phyloP scores from a whole-genome alignment of 2,113 vertebrate species.

The Lagenorhynchus albirostris region DNA sequence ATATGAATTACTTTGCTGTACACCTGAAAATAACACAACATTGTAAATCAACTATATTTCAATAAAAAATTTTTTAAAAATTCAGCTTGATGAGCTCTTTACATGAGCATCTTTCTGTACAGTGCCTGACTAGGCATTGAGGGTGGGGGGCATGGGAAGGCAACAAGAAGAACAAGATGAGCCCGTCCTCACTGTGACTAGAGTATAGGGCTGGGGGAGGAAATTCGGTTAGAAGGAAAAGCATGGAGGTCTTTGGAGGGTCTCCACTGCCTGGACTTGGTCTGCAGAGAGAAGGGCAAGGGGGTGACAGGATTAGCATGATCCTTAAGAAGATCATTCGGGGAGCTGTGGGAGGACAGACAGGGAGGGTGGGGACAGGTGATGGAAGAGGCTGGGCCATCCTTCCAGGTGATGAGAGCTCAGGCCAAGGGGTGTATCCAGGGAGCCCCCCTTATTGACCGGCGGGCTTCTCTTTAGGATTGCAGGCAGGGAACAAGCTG shows the following conservation, averaged over 20 bases:
- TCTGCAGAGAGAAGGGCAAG: not conserved
- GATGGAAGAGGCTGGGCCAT: not conserved
- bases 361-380: not conserved
- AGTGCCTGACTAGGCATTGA: not conserved
- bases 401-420: not conserved
- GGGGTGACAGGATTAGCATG: fast-evolving
- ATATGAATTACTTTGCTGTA: not conserved
- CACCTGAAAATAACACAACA: not conserved
- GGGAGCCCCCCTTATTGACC: not conserved
- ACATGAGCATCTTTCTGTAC: fast-evolving
- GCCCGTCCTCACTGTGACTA: not conserved
- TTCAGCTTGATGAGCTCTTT: not conserved
- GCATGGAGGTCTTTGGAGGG: not conserved
- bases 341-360: not conserved
- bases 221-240: not conserved
- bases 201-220: not conserved
- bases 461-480: not conserved
- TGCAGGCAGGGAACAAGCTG: not conserved
- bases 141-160: no score
- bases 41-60: not conserved
- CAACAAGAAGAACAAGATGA: not conserved
- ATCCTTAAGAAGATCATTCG: not conserved
- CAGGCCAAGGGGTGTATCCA: not conserved
- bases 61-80: not conserved
- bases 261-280: not conserved